Base-by-base conservation (phyloP, 1,140 invertebrate genomes). In the Lerema accius region DNA sequence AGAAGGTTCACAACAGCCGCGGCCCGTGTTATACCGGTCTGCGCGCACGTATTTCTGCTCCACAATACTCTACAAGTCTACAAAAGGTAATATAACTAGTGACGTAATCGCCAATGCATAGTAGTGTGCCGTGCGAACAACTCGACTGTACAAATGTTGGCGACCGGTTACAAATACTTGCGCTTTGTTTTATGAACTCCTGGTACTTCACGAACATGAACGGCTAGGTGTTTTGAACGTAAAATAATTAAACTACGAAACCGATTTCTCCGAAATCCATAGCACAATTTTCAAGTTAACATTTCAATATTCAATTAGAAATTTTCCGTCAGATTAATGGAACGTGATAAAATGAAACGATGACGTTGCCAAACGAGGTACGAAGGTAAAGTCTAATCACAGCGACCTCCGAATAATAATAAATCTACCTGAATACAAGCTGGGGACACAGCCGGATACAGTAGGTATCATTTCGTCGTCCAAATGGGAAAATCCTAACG, bases 71-170 rank as follows among this genome's bases (percentile, higher is more conserved):
- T 17, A 80, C 71, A 79, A 82, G 32, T 39, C 49, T 17, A 80
- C 71, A 79, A 82, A 87, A 80, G 74, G 84, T 73, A 77, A 81
- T 83, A 82, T 78, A 73, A 69, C 72, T 60, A 63, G 70, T 85
- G 81, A 86, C 76, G 82, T 84, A 84, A 87, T 74, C 71, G 67
- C 71, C 71, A 79, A 78, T 78, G 78, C 73, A 78, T 73, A 40
- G 26, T 15, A 45, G 80, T 77, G 81, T 78, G 77, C 69, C 65
- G 40, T 69, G 67, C 71, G 56, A 62, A 73, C 73, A 69, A 64
- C 73, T 71, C 66, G 70, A 72, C 78, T 78, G 71, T 71, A 72
- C 73, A 78, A 76, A 74, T 77, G 65, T 75, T 68, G 66, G 62
- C 61, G 68, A 67, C 68, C 69, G 69, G 66, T 80, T 76, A 76